phyloP scores from a whole-genome alignment of 2,113 vertebrate species.

The Spizaetus ornatus region DNA sequence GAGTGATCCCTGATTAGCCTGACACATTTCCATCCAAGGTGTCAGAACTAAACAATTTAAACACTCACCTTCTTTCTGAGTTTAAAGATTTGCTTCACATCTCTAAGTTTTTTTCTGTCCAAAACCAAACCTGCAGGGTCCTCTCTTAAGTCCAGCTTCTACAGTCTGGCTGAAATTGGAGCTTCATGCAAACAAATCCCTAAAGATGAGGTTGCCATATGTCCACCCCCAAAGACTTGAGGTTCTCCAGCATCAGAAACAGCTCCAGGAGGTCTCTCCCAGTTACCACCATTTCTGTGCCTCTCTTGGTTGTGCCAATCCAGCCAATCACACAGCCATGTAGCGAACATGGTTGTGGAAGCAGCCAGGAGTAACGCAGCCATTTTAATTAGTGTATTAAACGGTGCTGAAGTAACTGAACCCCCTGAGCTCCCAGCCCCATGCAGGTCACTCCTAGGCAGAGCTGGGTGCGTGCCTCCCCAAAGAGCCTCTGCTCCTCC shows the following conservation, averaged over 20 bases:
- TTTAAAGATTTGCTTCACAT: not conserved
- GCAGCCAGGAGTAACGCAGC: not conserved
- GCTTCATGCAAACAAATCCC: not conserved
- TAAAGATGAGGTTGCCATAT: not conserved
- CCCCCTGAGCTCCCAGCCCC: not conserved
- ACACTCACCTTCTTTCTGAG: rapidly evolving
- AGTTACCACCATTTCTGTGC: not conserved
- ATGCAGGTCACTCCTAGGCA: not conserved
- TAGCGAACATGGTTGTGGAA: not conserved
- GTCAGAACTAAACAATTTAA: not conserved
- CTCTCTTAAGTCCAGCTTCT: not conserved
- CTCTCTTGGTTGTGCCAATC: not conserved
- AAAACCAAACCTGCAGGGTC: not conserved
- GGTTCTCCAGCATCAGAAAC: not conserved
- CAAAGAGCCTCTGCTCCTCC: not conserved
- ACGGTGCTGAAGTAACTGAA: not conserved
- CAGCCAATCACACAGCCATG: not conserved
- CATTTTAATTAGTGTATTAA: not conserved
- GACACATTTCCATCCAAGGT: not conserved
- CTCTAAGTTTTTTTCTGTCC: not conserved
- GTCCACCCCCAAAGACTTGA: not conserved
- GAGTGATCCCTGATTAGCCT: not conserved
- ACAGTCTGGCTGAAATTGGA: not conserved
- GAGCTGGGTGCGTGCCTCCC: not conserved
- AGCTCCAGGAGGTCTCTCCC: not conserved